These are phyloP conservation scores for Chromobotia macracanthus DNA, from an alignment of 2,797 vertebrate genomes.

Conservation along the genomic window DNA sequence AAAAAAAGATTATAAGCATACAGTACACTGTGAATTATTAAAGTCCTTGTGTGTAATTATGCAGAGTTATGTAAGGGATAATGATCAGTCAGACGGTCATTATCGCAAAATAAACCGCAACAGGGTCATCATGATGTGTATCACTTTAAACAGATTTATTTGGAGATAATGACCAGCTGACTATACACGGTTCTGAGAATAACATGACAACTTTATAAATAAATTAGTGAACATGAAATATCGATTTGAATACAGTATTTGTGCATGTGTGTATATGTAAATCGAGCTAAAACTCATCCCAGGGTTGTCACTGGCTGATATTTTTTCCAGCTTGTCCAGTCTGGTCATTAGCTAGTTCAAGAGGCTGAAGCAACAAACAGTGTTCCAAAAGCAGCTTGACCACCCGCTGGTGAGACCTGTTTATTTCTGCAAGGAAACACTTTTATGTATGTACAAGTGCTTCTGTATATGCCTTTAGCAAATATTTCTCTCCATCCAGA, in stretches of 20 bases:
- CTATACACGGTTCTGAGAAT: background rate
- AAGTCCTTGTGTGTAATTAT: slow-evolving; percentile 2
- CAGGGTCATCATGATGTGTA: background rate
- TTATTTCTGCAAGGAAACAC: background rate
- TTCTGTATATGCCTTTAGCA: slow-evolving; percentile 9
- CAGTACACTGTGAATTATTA: background rate
- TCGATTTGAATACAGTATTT: background rate
- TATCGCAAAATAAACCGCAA: slow-evolving; percentile 5
- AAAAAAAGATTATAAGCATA: background rate
- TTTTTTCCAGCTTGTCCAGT: background rate
- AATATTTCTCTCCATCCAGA: background rate
- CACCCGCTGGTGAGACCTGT: background rate
- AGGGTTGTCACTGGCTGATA: background rate
- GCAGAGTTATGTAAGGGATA: background rate
- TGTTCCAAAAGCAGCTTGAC: background rate
- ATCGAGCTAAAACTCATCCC: background rate
- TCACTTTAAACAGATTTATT: background rate
- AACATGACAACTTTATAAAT: background rate
- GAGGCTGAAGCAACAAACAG: background rate
- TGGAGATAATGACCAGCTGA: background rate
- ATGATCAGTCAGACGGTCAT: background rate
- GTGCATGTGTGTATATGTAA: background rate
- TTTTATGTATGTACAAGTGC: background rate
- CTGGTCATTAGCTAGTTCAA: background rate
- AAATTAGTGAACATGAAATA: background rate